Percentiles rank a stretch among this genome's conserved stretches.
Conservation (phyloP, 2,888 invertebrate genomes). For the Tetropium fuscum region DNA sequence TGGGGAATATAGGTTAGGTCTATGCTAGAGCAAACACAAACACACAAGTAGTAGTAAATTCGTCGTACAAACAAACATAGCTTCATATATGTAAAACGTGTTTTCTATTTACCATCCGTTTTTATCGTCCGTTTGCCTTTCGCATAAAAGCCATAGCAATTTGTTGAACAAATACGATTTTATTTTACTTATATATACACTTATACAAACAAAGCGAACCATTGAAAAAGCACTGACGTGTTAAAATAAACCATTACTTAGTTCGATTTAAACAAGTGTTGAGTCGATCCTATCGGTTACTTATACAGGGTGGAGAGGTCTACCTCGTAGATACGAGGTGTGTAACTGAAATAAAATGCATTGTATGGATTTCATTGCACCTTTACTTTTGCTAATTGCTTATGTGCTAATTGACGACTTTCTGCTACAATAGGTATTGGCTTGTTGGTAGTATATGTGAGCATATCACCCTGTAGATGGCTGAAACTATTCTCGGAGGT, state of each 20-base stretch:
- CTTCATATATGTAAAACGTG: constrained; percentile 56
- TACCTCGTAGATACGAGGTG: too few species aligned
- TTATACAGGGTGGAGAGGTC: too few species aligned
- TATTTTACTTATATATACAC: constrained; percentile 31
- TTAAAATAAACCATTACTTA: constrained; percentile 34
- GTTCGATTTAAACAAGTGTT: constrained; percentile 24
- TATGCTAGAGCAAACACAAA: constrained; percentile 52
- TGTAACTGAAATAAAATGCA: too few species aligned
- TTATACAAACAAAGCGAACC: constrained; percentile 24
- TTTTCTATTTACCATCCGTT: constrained; percentile 60
- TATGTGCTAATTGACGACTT: too few species aligned
- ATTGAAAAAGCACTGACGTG: constrained; percentile 21
- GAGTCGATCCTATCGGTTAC: too few species aligned
- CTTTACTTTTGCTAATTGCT: too few species aligned
- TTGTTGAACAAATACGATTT: constrained; percentile 53
- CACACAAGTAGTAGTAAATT: constrained; percentile 49
- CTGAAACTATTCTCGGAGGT: too few species aligned
- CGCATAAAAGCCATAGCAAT: constrained; percentile 51
- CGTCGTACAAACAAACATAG: constrained; percentile 53
- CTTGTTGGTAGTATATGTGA: too few species aligned
- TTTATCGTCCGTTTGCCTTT: constrained; percentile 54
- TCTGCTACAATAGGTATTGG: too few species aligned
- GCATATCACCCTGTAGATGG: too few species aligned
- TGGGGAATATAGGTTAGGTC: constrained; percentile 46
- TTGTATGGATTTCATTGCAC: too few species aligned